A percentile compares a stretch with the other conserved stretches of the same genome.
phyloP scores from a whole-genome alignment of 2,888 invertebrate species.

The Meteorus cinctellus region DNA sequence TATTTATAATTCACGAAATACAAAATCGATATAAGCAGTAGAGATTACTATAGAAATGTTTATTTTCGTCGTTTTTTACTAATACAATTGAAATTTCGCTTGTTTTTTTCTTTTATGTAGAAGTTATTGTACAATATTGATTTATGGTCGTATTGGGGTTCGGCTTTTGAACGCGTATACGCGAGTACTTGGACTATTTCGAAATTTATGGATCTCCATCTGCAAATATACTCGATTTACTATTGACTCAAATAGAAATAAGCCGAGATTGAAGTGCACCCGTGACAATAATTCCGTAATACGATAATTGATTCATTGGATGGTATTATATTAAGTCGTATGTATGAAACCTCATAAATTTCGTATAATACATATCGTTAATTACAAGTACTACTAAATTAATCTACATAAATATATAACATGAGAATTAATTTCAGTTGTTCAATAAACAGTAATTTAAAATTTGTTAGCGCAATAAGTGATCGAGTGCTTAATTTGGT shows the following conservation, averaged over 20 bases:
- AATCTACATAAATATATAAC: neutral
- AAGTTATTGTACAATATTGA: conserved; percentile 23
- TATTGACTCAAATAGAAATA: conserved; percentile 59
- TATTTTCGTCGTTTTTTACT: too few relatives aligned
- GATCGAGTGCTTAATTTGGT: too few relatives aligned
- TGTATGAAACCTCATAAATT: conserved; percentile 47
- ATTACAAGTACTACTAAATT: conserved; percentile 13
- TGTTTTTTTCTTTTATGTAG: neutral
- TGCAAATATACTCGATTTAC: conserved; percentile 55
- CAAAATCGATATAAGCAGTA: too few relatives aligned
- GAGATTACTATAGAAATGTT: too few relatives aligned
- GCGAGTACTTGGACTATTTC: conserved; percentile 51
- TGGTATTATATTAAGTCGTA: conserved; percentile 56
- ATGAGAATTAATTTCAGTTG: conserved; percentile 32
- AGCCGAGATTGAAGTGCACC: conserved; percentile 49
- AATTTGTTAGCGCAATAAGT: neutral
- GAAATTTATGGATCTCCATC: conserved; percentile 57
- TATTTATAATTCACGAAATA: too few relatives aligned
- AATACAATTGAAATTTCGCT: neutral
- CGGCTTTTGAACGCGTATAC: conserved; percentile 54
- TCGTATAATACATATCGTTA: conserved; percentile 9
- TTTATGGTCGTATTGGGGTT: conserved; percentile 15
- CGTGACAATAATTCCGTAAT: conserved; percentile 66
- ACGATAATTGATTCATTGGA: conserved; percentile 70
- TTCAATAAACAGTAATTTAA: neutral